phyloP scores from a whole-genome alignment of 2,797 vertebrate species.

The Manis crassicaudata region DNA sequence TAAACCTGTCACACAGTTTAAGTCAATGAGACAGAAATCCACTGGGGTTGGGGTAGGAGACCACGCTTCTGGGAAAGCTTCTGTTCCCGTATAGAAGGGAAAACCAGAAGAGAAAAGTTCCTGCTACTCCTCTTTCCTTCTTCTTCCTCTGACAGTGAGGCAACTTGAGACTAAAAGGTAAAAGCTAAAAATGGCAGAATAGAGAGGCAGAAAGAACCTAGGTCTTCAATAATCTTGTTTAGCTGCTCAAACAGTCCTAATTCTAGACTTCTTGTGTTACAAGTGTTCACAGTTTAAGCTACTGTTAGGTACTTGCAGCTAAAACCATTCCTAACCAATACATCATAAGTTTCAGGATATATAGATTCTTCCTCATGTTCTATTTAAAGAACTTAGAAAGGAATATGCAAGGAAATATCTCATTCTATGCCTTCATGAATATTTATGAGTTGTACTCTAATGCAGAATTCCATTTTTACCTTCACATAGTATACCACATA shows the following conservation, averaged over 20 bases:
- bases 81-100: constrained; percentile 37
- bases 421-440: constrained; percentile 41
- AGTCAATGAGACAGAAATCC: background rate
- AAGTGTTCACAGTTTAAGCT: constrained; percentile 40
- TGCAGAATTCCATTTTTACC: constrained; percentile 49
- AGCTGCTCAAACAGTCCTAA: constrained; percentile 7
- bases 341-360: constrained; percentile 3
- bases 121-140: background rate
- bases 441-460: constrained; percentile 34
- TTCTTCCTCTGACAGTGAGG: background rate
- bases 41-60: background rate
- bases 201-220: constrained; percentile 25
- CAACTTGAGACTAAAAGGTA: background rate
- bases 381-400: constrained; percentile 30
- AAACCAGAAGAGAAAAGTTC: constrained; percentile 14
- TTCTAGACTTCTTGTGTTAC: constrained; percentile 26
- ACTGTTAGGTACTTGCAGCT: constrained; percentile 25
- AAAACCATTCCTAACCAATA: constrained; percentile 54
- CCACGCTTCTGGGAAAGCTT: background rate
- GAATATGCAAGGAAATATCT: constrained; percentile 36
- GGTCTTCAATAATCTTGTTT: constrained; percentile 7
- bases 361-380: constrained; percentile 39
- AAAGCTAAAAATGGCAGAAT: constrained; percentile 32
- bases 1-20: constrained; percentile 12
- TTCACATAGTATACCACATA: constrained; percentile 38